A percentile compares a stretch with the other conserved stretches of the same genome.
Conservation (phyloP, 2,797 vertebrate species). For the Fistularia tabacaria region DNA sequence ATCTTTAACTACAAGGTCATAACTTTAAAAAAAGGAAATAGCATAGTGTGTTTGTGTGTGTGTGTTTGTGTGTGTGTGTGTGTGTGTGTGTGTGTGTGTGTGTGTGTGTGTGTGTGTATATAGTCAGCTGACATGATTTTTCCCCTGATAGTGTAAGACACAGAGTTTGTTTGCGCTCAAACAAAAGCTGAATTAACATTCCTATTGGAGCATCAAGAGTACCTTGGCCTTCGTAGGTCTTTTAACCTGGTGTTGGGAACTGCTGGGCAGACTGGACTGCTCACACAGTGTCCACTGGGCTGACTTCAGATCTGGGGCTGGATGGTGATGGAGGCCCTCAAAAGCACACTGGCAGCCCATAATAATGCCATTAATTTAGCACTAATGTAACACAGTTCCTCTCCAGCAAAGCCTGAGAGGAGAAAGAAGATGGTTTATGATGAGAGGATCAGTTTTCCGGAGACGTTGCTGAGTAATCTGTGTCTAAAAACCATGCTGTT, state of each 20-base stretch:
- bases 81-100: not conserved
- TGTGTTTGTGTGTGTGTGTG: not conserved
- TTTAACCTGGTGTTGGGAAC: constrained; percentile 51
- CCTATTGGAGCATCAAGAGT: constrained; percentile 45
- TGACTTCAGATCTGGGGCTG: constrained; percentile 64
- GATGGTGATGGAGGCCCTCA: constrained; percentile 35
- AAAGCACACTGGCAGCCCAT: constrained; percentile 39
- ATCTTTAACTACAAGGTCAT: no score
- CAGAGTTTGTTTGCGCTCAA: constrained; percentile 58
- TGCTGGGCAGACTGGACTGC: constrained; percentile 51
- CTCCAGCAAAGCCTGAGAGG: not conserved
- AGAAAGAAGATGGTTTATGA: not conserved
- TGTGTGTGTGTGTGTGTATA: not conserved
- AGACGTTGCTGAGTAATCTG: no score
- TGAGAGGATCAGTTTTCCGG: not conserved
- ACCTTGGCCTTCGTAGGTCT: constrained; percentile 50
- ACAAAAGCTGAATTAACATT: constrained; percentile 71
- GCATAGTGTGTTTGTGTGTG: not conserved
- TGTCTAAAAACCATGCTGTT: not conserved
- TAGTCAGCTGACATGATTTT: no score
- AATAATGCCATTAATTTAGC: constrained; percentile 49
- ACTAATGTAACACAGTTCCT: constrained; percentile 43
- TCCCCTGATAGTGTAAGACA: no score
- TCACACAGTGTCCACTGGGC: constrained; percentile 48
- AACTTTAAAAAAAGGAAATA: no score